phyloP scores from a whole-genome alignment of 2,113 vertebrate genomes.

The Myodes glareolus region DNA sequence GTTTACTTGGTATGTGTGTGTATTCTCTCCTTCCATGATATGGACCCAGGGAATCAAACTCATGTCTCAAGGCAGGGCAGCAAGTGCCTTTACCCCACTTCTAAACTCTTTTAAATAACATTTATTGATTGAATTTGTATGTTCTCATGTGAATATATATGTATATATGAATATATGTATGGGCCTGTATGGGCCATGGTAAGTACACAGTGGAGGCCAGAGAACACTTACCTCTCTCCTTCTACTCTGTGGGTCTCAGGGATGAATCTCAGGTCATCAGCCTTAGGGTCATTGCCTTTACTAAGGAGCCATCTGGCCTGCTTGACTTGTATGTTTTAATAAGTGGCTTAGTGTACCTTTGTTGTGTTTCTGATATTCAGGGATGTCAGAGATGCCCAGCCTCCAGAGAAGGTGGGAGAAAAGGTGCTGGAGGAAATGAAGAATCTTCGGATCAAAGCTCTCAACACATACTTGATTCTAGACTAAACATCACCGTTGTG shows the following conservation, averaged over 20 bases:
- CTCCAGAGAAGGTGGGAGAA: constrained; percentile 55
- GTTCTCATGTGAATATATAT: neutral
- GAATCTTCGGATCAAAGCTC: constrained; percentile 60
- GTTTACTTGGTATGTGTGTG: neutral
- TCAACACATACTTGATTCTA: constrained; percentile 67
- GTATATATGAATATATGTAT: neutral
- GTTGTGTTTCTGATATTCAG: constrained; percentile 13
- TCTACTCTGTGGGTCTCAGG: neutral
- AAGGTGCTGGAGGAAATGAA: constrained; percentile 70
- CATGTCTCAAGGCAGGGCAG: neutral
- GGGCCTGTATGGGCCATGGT: neutral
- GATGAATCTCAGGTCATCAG: neutral
- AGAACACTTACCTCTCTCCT: neutral
- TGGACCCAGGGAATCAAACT: neutral
- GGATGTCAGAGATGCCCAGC: constrained; percentile 57
- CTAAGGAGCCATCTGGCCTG: neutral
- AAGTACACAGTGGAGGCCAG: neutral
- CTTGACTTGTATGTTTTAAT: neutral
- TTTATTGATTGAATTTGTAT: neutral
- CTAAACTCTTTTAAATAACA: neutral
- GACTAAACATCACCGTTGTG: neutral
- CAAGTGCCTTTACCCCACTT: neutral
- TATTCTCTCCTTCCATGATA: neutral
- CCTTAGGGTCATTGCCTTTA: neutral
- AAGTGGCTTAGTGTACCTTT: neutral